Base-by-base conservation (phyloP, 2,888 invertebrate species). In the Melieria crassipennis region DNA sequence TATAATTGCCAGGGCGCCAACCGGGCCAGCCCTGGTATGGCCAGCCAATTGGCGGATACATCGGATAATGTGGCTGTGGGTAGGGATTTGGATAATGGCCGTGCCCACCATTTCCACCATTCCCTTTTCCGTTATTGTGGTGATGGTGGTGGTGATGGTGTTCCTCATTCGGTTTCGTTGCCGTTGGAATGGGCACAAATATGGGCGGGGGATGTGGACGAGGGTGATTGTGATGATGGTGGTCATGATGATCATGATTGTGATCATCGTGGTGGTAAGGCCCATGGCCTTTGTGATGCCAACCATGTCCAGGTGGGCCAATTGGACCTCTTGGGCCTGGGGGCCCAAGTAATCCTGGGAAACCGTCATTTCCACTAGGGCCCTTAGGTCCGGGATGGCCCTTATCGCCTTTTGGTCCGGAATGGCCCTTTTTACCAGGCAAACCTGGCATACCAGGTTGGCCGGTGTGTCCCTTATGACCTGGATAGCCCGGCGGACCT, bases 401-500 rank as follows among this genome's bases (percentile, higher is more conserved):
- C 30, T 6, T 11, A 10, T 58, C 58, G n/a, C 73, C 73, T 7
- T 67, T n/a, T n/a, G 11, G 42, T 13, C 69, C 69, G 10, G n/a
- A 7, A 30, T 42, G 48, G n/a, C 73, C 73, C 13, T 64, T 66
- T 42, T 45, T 48, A 5, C 73, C 70, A 9, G 65, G 70, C 62
- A 9, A 10, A 30, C 73, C 73, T 13, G 68, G 61, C 10, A 55
- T 46, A 7, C 73, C 73, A 9, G 47, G 56, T 58, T 16, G 48
- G 7, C 72, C 72, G 47, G 45, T 47, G 16, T 46, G 61, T n/a
- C 61, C 61, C 5, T 46, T 61, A 45, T 61, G 46, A 46, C 61
- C 61, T 5, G 65, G 63, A 5, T 6, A 9, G 1, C 75, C 75
- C 1, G 65, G 71, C 4, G 43, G 56, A 13, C 75, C 74, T 3